These are phyloP conservation scores for Apis florea DNA, from an alignment of 1,140 invertebrate species.

Conservation along the genomic window DNA sequence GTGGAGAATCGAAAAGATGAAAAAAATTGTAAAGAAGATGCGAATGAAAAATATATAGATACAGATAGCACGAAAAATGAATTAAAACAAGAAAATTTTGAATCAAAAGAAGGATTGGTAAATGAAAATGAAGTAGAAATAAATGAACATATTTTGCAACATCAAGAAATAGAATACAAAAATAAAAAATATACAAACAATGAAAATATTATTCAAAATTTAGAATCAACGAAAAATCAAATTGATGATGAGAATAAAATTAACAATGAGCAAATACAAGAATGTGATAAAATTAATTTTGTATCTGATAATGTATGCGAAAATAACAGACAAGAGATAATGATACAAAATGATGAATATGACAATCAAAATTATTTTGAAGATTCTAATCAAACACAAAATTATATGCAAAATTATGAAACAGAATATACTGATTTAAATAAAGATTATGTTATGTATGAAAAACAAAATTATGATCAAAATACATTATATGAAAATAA, in stretches of 20 bases:
- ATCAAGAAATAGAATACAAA: background rate
- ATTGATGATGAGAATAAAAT: background rate
- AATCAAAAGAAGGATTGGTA: background rate
- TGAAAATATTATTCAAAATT: background rate
- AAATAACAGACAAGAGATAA: background rate
- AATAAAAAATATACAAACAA: background rate
- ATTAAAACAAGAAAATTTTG: background rate
- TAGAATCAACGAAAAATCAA: background rate
- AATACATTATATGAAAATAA: slow-evolving; percentile 34
- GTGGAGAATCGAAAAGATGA: background rate
- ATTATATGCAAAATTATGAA: slow-evolving; percentile 20
- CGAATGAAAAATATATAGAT: background rate
- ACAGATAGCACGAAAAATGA: background rate
- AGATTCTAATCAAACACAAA: slow-evolving; percentile 11
- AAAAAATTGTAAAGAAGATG: no score
- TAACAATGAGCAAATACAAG: background rate
- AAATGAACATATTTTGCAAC: background rate
- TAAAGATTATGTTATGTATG: slow-evolving; percentile 43
- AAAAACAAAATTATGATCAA: slow-evolving; percentile 1
- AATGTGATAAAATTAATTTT: slow-evolving; percentile 8
- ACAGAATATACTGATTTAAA: slow-evolving; percentile 32
- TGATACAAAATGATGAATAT: background rate
- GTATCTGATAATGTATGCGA: background rate
- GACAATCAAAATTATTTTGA: slow-evolving; percentile 17
- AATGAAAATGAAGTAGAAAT: background rate